These are phyloP conservation scores for Pitta sordida DNA, from an alignment of 2,113 vertebrate species.

Conservation along the genomic window DNA sequence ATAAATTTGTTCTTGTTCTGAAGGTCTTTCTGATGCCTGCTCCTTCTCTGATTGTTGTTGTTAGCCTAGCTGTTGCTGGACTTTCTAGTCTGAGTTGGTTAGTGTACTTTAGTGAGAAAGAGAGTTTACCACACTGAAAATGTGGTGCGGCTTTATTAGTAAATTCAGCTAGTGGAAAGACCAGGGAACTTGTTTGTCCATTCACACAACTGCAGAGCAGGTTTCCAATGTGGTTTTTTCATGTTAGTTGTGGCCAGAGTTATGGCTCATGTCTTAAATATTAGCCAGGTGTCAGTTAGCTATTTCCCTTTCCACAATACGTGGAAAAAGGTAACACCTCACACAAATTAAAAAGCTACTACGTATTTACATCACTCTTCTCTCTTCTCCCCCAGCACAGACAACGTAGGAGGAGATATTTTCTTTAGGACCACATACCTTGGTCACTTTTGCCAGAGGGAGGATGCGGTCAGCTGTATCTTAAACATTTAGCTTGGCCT, in stretches of 20 bases:
- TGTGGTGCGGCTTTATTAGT: neutral
- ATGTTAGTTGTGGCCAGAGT: neutral
- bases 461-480: constrained; percentile 4
- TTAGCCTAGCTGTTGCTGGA: neutral
- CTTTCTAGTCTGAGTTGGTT: neutral
- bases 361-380: neutral
- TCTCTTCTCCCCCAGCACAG: neutral
- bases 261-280: neutral
- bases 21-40: neutral
- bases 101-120: neutral
- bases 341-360: neutral
- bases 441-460: neutral
- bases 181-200: constrained; percentile 17
- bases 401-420: neutral
- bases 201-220: neutral
- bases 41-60: neutral
- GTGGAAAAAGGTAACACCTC: neutral
- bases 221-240: neutral
- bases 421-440: neutral
- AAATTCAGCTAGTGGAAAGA: neutral
- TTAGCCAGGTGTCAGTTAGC: neutral
- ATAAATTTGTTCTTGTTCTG: neutral
- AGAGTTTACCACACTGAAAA: neutral
- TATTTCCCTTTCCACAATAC: neutral
- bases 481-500: constrained; percentile 54